A percentile compares a stretch with the other conserved stretches of the same genome.
Conservation (phyloP, 2,888 invertebrate species). For the Malthinus flaveolus region DNA sequence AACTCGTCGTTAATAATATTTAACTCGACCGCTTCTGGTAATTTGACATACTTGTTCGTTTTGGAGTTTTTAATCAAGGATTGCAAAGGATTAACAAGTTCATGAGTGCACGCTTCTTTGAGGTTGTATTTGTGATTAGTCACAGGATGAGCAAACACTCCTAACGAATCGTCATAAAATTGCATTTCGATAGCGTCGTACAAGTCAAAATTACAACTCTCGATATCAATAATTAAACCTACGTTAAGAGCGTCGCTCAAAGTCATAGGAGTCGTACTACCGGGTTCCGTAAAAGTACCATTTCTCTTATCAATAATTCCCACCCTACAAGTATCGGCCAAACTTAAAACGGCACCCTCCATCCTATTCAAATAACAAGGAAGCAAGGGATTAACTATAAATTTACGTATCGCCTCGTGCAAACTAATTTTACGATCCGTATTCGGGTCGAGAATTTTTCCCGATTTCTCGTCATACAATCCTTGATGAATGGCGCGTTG, state of each 20-base stretch:
- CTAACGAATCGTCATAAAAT: constrained; percentile 69
- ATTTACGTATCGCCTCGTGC: constrained; percentile 81
- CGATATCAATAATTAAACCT: constrained; percentile 84
- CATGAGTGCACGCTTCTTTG: constrained; percentile 72
- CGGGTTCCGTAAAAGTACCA: constrained; percentile 76
- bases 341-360: constrained; percentile 69
- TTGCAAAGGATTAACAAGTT: constrained; percentile 74
- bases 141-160: constrained; percentile 75
- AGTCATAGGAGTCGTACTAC: constrained; percentile 66
- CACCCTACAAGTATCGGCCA: constrained; percentile 79
- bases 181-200: constrained; percentile 80
- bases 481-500: constrained; percentile 87
- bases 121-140: constrained; percentile 74
- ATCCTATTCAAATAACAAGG: constrained; percentile 81
- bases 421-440: constrained; percentile 78
- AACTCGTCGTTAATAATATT: constrained; percentile 69
- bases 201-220: constrained; percentile 79
- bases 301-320: constrained; percentile 80
- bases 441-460: constrained; percentile 81
- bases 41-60: constrained; percentile 70
- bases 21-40: constrained; percentile 71
- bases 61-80: constrained; percentile 75
- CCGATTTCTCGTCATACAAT: constrained; percentile 77
- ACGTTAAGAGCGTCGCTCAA: constrained; percentile 75
- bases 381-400: constrained; percentile 77